Evolutionary conservation across 2,888 invertebrate genomes (phyloP).

Genomic region (Drosophila neotestacea): DNA sequence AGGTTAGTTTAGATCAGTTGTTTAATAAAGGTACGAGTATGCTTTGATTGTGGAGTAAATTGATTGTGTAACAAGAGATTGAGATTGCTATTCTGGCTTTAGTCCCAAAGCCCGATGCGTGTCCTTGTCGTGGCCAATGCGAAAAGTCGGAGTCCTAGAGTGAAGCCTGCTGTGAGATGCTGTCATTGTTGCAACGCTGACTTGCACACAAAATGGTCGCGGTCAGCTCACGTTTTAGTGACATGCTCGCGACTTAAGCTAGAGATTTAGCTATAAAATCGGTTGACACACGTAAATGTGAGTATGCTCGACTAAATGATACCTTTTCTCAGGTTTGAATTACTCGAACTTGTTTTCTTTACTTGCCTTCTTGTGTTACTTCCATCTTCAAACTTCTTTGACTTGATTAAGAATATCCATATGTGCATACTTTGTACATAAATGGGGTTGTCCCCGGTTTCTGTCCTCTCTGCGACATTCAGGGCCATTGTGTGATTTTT

Average conservation of each 20-base stretch:
- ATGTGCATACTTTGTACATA: not conserved
- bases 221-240: conserved; percentile 6
- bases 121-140: conserved; percentile 3
- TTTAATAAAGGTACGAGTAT: not conserved
- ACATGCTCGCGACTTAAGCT: conserved; percentile 3
- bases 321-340: too few species aligned
- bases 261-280: conserved; percentile 1
- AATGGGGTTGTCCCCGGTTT: not conserved
- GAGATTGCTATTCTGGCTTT: not conserved
- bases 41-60: not conserved
- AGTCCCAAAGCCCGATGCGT: not conserved
- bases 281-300: not conserved
- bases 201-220: conserved; percentile 9
- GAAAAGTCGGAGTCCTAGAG: conserved; percentile 1
- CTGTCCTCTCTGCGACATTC: not conserved
- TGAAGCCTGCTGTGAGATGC: conserved; percentile 1
- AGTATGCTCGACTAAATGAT: not conserved
- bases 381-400: not conserved
- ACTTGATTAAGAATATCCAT: not conserved
- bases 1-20: not conserved
- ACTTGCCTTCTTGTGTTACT: not conserved
- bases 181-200: not conserved
- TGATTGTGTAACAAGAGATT: conserved; percentile 6
- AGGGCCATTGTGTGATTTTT: conserved; percentile 12
- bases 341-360: not conserved